phyloP scores from a whole-genome alignment of 2,888 invertebrate species.

The Acleris cristana region DNA sequence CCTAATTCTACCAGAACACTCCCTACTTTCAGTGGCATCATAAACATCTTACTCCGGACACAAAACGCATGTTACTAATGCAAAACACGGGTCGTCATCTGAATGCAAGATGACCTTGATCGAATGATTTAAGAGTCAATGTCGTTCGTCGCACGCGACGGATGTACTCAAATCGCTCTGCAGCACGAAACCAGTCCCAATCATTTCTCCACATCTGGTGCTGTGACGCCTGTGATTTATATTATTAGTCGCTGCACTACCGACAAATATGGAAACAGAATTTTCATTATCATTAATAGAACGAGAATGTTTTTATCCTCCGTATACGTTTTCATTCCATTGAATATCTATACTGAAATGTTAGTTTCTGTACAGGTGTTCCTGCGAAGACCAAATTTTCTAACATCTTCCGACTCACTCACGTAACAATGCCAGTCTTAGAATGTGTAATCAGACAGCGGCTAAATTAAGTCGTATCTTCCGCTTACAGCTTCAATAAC shows the following conservation, averaged over 20 bases:
- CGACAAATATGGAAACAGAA: slow-evolving; percentile 21
- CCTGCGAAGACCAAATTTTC: slow-evolving; percentile 10
- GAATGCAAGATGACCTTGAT: slow-evolving; percentile 68
- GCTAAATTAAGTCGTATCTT: slow-evolving; percentile 32
- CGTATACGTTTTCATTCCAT: background rate
- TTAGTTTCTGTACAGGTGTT: no score
- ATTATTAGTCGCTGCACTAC: slow-evolving; percentile 35
- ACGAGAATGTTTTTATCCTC: background rate
- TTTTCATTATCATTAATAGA: slow-evolving; percentile 22
- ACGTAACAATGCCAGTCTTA: slow-evolving; percentile 19
- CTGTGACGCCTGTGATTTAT: slow-evolving; percentile 24
- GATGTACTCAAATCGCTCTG: slow-evolving; percentile 38
- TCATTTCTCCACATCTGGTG: slow-evolving; percentile 32
- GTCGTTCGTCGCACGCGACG: slow-evolving; percentile 57
- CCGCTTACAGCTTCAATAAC: slow-evolving; percentile 32
- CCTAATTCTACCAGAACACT: no score
- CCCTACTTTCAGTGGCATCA: no score
- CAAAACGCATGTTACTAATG: no score
- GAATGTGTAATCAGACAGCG: slow-evolving; percentile 34
- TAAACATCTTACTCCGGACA: no score
- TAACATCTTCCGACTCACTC: slow-evolving; percentile 9
- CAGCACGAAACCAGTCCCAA: slow-evolving; percentile 34
- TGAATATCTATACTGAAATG: background rate
- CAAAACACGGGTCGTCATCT: slow-evolving; percentile 35
- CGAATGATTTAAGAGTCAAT: slow-evolving; percentile 58